A percentile compares a stretch with the other conserved stretches of the same genome.
Conservation (phyloP, 2,113 vertebrate genomes). For the cat (Felis catus) region DNA sequence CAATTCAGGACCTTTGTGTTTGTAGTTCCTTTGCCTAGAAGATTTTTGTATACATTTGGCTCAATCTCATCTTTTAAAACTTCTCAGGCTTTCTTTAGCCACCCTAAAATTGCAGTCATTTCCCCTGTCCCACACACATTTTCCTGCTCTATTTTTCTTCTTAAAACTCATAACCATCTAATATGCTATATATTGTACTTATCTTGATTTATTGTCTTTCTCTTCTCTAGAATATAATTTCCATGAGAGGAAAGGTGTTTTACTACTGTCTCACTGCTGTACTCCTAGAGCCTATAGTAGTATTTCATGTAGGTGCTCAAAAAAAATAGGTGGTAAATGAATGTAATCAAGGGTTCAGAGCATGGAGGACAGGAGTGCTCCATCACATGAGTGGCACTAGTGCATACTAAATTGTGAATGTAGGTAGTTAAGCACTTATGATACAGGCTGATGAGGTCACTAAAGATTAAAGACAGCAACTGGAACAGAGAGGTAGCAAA, state of each 20-base stretch:
- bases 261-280: neutral
- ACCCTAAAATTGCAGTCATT: neutral
- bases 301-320: neutral
- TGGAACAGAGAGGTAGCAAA: neutral
- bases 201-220: neutral
- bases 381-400: neutral
- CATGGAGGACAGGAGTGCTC: neutral
- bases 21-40: neutral
- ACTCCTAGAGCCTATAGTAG: neutral
- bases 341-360: neutral
- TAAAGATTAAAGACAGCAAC: neutral
- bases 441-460: neutral
- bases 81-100: neutral
- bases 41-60: neutral
- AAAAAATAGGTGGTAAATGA: neutral
- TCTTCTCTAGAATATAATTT: neutral
- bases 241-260: neutral
- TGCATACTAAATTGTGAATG: neutral
- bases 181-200: neutral
- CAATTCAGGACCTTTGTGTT: neutral
- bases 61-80: neutral
- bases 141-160: neutral
- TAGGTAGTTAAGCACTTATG: neutral
- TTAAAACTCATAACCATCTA: neutral
- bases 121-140: neutral